Conservation (phyloP, 1,140 invertebrate genomes). For the Conus ventricosus region DNA sequence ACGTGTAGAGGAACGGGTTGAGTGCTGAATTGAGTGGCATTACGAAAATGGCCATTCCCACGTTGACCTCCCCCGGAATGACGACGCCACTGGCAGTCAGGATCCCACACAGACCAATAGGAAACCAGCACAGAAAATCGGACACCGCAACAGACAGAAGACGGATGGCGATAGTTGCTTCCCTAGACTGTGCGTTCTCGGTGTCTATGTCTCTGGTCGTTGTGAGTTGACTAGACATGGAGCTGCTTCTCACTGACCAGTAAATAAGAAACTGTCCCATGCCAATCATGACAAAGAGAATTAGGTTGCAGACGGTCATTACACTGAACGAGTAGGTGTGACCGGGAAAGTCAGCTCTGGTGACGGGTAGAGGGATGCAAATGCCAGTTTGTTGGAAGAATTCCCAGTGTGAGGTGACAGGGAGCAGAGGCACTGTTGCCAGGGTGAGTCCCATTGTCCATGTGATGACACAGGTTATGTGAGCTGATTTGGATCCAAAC, state of each 20-base stretch:
- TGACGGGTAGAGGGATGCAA: neutral
- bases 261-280: slow-evolving; percentile 1
- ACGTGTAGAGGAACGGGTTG: neutral
- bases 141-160: neutral
- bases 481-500: neutral
- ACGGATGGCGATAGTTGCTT: neutral
- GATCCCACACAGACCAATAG: neutral
- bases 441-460: neutral
- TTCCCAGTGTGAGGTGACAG: slow-evolving; percentile 14
- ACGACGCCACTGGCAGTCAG: neutral
- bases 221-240: neutral
- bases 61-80: neutral
- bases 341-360: neutral
- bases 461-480: neutral
- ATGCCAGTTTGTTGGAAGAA: slow-evolving; percentile 10
- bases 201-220: neutral
- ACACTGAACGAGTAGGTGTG: neutral
- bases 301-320: neutral
- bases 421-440: neutral
- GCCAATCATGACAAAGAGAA: neutral
- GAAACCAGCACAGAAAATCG: neutral
- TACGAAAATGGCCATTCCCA: neutral
- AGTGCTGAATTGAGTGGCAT: neutral
- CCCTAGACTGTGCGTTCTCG: neutral
- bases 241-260: neutral